Percentiles rank a stretch among this genome's conserved stretches.
Evolutionary conservation across 2,888 invertebrate genomes (phyloP).

Genomic region (Hyppa rectilinea): DNA sequence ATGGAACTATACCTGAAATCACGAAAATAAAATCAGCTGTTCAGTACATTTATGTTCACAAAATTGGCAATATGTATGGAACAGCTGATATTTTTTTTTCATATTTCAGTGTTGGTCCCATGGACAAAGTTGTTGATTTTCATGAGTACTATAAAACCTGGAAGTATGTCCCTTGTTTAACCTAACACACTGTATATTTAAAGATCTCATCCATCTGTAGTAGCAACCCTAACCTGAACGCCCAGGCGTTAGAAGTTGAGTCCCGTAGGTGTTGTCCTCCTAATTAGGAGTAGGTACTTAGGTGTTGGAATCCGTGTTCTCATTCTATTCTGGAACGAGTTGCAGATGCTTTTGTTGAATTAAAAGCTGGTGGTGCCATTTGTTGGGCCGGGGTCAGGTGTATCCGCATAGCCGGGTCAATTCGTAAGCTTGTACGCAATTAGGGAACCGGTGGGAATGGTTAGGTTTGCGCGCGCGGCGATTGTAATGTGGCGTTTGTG

Average conservation of each 20-base stretch:
- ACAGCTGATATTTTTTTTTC: too few species aligned
- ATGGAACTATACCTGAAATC: too few species aligned
- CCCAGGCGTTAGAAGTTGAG: slow-evolving; percentile 75
- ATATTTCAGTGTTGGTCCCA: too few species aligned
- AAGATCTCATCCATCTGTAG: not conserved
- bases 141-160: too few species aligned
- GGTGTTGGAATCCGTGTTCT: slow-evolving; percentile 87
- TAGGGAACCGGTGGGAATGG: slow-evolving; percentile 54
- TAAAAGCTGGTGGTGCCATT: slow-evolving; percentile 59
- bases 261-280: slow-evolving; percentile 83
- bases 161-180: too few species aligned
- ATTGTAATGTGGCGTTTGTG: slow-evolving; percentile 42
- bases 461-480: slow-evolving; percentile 21
- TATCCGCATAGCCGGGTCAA: slow-evolving; percentile 61
- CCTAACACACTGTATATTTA: too few species aligned
- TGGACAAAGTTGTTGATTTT: too few species aligned
- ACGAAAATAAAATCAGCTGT: too few species aligned
- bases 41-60: too few species aligned
- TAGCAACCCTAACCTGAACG: slow-evolving; percentile 78
- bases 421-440: slow-evolving; percentile 62
- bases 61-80: too few species aligned
- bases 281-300: slow-evolving; percentile 87
- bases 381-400: slow-evolving; percentile 60
- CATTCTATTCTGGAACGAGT: slow-evolving; percentile 84
- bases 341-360: slow-evolving; percentile 80